These are phyloP conservation scores for Danio jaintianensis DNA, from an alignment of 2,797 vertebrate genomes.

Conservation along the genomic window DNA sequence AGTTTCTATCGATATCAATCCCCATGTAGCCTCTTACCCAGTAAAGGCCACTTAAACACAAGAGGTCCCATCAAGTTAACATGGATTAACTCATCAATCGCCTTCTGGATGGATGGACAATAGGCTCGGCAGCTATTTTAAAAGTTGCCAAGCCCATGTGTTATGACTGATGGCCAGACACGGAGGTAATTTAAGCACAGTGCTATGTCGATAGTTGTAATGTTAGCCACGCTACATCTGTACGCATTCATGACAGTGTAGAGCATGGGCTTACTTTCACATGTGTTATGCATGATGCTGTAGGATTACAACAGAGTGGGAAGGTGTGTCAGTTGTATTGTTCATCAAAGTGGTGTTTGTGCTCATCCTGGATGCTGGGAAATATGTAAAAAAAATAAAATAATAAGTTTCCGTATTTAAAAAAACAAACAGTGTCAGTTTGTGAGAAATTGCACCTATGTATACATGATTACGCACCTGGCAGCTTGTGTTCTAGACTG, in stretches of 20 bases:
- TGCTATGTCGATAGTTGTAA: constrained; percentile 17
- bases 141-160: constrained; percentile 11
- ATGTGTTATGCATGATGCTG: too few relatives aligned
- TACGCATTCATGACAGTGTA: background rate
- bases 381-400: too few relatives aligned
- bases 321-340: too few relatives aligned
- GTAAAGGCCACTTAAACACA: constrained; percentile 58
- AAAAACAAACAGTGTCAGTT: too few relatives aligned
- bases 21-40: constrained; percentile 59
- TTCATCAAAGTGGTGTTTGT: too few relatives aligned
- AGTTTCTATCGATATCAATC: constrained; percentile 53
- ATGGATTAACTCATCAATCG: constrained; percentile 60
- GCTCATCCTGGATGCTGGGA: too few relatives aligned
- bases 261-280: background rate
- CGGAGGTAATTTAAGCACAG: constrained; percentile 34
- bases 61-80: constrained; percentile 63
- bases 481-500: background rate
- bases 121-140: constrained; percentile 43
- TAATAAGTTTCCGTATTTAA: too few relatives aligned
- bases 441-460: too few relatives aligned
- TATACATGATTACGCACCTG: too few relatives aligned
- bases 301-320: too few relatives aligned
- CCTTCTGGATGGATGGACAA: constrained; percentile 42
- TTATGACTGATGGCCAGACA: constrained; percentile 26
- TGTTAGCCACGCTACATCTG: background rate